phyloP scores from a whole-genome alignment of 2,888 invertebrate genomes.

The Linnaemya vulpina region DNA sequence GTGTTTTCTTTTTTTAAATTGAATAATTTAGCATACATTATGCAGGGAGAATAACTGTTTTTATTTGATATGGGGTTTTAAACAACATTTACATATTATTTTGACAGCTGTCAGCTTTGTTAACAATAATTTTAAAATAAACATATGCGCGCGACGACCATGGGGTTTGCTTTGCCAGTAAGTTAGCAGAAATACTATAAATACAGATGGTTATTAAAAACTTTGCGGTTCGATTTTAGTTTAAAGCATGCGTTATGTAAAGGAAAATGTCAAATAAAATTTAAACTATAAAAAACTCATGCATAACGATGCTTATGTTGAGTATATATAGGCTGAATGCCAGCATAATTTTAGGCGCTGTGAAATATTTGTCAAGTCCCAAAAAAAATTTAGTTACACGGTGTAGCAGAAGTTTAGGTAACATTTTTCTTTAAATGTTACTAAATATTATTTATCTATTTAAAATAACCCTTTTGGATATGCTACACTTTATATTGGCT shows the following conservation, averaged over 20 bases:
- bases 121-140: conserved; percentile 65
- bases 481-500: conserved; percentile 22
- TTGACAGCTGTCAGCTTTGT: conserved; percentile 72
- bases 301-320: neutral
- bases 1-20: conserved; percentile 44
- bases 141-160: conserved; percentile 43
- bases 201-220: conserved; percentile 7
- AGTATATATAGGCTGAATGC: neutral
- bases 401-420: neutral
- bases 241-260: neutral
- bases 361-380: neutral
- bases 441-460: neutral
- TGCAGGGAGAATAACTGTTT: conserved; percentile 56
- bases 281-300: neutral
- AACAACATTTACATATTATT: conserved; percentile 72
- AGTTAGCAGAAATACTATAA: neutral
- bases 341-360: conserved; percentile 16
- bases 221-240: conserved; percentile 11
- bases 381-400: too few relatives aligned
- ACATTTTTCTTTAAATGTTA: neutral
- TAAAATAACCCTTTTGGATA: conserved; percentile 20
- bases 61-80: conserved; percentile 62
- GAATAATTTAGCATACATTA: conserved; percentile 65
- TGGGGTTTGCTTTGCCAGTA: conserved; percentile 43
- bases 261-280: neutral